Base-by-base conservation (phyloP, 2,113 vertebrate species). In the Cyprinus carpio region DNA sequence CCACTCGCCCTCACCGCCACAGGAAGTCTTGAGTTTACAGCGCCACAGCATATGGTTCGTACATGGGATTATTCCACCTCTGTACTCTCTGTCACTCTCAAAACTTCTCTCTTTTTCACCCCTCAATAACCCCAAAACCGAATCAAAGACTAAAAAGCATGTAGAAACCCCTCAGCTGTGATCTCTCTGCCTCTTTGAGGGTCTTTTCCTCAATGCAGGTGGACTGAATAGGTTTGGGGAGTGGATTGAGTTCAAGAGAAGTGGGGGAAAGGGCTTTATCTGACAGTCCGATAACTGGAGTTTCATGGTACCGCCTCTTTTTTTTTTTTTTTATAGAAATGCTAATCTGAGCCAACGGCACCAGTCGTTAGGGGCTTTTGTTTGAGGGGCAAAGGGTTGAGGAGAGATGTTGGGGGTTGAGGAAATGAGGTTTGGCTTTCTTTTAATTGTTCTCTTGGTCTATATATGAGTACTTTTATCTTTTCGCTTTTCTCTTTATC, bases 21-120 rank as follows among this genome's bases (percentile, higher is more conserved):
- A 84, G 83, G 60, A 65, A 6, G 27, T 84, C 58, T 65, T 51
- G 83, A 64, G 34, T 76, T 77, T 51, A 71, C 75, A 65, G 40
- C 18, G 10, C 37, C n/a, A 49, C 37, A 76, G 56, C 82, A 84
- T 84, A 84, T 84, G 82, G 82, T 58, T 64, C 20, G 34, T 72
- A 72, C 69, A 43, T 34, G n/a, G 71, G 46, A 43, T 62, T 74
- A 83, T 75, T 51, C 51, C 49, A 58, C 51, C 51, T 84, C 54
- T 54, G 34, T 65, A 23, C 31, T 34, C 23, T 84, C 37, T 54
- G 34, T 65, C 58, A 46, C 60, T 65, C 58, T 49, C 11, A 62
- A 64, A 84, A 43, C 72, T 75, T 75, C 49, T 23, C 16, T 75
- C 20, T 75, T 20, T 20, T 62, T 71, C 25, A 71, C 40, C 71